Evolutionary conservation across 2,113 vertebrate genomes (phyloP).

Genomic region (Phrynosoma blainvillii): DNA sequence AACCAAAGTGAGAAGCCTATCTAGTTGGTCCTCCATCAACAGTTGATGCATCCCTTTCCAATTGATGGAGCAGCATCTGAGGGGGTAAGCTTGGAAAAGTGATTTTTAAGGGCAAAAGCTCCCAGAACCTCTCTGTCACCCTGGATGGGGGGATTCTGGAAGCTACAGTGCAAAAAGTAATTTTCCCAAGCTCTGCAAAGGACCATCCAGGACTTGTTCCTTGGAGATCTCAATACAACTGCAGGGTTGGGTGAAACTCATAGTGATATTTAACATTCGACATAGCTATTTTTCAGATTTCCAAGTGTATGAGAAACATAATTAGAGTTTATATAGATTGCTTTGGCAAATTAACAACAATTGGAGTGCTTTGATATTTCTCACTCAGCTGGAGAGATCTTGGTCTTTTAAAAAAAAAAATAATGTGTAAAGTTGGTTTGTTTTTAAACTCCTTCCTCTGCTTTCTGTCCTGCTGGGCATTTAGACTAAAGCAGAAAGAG

Average conservation of each 20-base stretch:
- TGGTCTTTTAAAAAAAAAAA: constrained; percentile 34
- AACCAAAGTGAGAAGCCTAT: too few species aligned
- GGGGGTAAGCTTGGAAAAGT: too few species aligned
- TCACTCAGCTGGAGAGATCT: constrained; percentile 22
- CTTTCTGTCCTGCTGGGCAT: not conserved
- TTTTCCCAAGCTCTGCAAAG: not conserved
- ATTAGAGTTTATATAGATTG: constrained; percentile 36
- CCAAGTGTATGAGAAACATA: constrained; percentile 29
- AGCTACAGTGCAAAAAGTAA: too few species aligned
- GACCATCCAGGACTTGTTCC: not conserved
- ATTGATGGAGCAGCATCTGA: too few species aligned
- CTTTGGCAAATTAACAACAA: constrained; percentile 35
- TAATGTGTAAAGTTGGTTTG: constrained; percentile 34
- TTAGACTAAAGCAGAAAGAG: constrained; percentile 2
- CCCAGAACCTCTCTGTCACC: too few species aligned
- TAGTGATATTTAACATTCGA: not conserved
- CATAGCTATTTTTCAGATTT: constrained; percentile 16
- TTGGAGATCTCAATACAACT: not conserved
- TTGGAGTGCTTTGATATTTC: constrained; percentile 32
- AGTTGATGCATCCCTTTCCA: too few species aligned
- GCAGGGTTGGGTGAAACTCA: not conserved
- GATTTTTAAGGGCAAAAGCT: too few species aligned
- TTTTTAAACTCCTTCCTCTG: not conserved
- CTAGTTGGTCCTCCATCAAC: too few species aligned
- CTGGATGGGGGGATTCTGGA: too few species aligned